A percentile compares a stretch with the other conserved stretches of the same genome.
Evolutionary conservation across 2,797 vertebrate species (phyloP).

Genomic region (Potorous gilbertii): DNA sequence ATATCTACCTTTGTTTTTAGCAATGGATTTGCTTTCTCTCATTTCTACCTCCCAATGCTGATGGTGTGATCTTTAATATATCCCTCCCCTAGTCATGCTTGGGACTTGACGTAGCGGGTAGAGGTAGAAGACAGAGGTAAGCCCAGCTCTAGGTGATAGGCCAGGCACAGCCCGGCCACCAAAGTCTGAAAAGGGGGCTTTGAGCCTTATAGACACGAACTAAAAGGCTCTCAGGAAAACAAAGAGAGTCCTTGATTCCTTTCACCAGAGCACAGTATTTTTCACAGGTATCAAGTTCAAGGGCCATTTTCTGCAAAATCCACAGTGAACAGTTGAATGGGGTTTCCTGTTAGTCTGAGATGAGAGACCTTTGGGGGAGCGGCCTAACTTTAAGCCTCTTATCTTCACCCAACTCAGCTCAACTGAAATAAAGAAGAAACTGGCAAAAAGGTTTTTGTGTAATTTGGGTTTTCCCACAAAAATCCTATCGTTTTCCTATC

Average conservation of each 20-base stretch:
- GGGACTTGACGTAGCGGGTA: slow-evolving; percentile 42
- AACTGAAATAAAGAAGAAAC: slow-evolving; percentile 23
- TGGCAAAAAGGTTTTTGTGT: slow-evolving; percentile 61
- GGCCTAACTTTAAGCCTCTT: slow-evolving; percentile 58
- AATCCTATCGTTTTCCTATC: neutral
- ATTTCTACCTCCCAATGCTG: neutral
- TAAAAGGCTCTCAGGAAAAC: slow-evolving; percentile 56
- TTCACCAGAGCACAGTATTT: slow-evolving; percentile 53
- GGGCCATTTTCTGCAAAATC: slow-evolving; percentile 68
- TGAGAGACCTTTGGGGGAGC: slow-evolving; percentile 42
- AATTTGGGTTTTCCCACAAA: neutral
- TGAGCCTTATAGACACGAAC: slow-evolving; percentile 4
- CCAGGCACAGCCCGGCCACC: slow-evolving; percentile 46
- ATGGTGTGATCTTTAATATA: slow-evolving; percentile 21
- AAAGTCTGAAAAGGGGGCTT: slow-evolving; percentile 55
- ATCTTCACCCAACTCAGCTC: slow-evolving; percentile 49
- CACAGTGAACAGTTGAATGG: slow-evolving; percentile 69
- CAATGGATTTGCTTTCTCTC: neutral
- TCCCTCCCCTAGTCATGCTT: slow-evolving; percentile 48
- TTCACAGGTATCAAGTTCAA: slow-evolving; percentile 66
- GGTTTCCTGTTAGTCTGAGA: slow-evolving; percentile 60
- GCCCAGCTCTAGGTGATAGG: slow-evolving; percentile 38
- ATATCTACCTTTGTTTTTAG: slow-evolving; percentile 46
- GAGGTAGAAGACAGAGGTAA: slow-evolving; percentile 47
- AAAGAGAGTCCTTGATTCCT: slow-evolving; percentile 26